phyloP scores from a whole-genome alignment of 1,140 invertebrate genomes.

The Protaetia brevitarsis region DNA sequence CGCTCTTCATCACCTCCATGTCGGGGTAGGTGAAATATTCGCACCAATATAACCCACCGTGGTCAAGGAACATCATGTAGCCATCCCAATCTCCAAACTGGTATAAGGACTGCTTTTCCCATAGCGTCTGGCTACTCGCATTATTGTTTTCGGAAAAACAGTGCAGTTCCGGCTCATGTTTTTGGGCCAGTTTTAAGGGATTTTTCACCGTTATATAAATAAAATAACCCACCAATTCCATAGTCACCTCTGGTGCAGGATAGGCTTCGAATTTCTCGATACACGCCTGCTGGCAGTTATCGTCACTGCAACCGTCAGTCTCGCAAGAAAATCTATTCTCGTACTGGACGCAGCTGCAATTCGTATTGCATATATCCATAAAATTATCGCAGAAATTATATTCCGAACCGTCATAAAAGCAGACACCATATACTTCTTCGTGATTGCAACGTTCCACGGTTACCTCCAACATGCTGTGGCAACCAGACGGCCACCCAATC shows the following conservation, averaged over 20 bases:
- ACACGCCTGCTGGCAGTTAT: not conserved
- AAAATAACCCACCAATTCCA: not conserved
- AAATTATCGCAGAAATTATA: not conserved
- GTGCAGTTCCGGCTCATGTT: not conserved
- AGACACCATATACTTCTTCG: not conserved
- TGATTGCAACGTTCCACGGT: not conserved
- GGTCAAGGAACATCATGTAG: not conserved
- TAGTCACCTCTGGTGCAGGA: not conserved
- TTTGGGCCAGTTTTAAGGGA: not conserved
- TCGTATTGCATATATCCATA: not conserved
- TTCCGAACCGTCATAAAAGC: not conserved
- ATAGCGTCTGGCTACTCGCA: not conserved
- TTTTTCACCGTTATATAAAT: not conserved
- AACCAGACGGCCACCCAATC: not conserved
- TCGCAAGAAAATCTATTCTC: not conserved
- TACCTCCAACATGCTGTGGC: not conserved
- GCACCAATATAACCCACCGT: not conserved
- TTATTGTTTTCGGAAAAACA: not conserved
- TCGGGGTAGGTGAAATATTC: slow-evolving; percentile 1
- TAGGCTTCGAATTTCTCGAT: not conserved
- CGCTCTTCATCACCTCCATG: not conserved
- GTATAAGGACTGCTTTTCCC: not conserved
- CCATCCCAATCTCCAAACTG: not conserved
- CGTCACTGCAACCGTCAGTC: not conserved
- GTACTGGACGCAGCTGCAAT: not conserved